Percentiles rank a stretch among this genome's conserved stretches.
Evolutionary conservation across 2,797 vertebrate genomes (phyloP).

Genomic region (Ceryle rudis): DNA sequence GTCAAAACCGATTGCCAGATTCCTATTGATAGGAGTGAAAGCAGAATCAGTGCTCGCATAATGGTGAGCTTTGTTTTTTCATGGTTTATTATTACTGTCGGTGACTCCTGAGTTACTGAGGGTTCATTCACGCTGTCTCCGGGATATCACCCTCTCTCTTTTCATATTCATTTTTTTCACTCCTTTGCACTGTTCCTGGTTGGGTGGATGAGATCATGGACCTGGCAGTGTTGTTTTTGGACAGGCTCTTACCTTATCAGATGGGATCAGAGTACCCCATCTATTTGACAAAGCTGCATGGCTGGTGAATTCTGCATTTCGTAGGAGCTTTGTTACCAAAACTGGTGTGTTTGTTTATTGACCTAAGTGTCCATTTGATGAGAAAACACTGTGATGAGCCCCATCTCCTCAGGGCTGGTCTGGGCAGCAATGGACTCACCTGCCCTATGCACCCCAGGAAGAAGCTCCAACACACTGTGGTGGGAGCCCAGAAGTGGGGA

Average conservation of each 20-base stretch:
- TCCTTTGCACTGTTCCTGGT: neutral
- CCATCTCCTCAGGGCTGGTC: neutral
- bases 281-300: neutral
- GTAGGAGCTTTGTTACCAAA: neutral
- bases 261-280: slow-evolving; percentile 15
- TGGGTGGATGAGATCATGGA: neutral
- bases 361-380: neutral
- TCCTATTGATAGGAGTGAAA: neutral
- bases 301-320: neutral
- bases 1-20: neutral
- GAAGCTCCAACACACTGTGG: neutral
- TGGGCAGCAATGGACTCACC: neutral
- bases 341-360: neutral
- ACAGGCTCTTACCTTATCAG: slow-evolving; percentile 43
- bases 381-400: fast-evolving
- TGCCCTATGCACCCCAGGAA: neutral
- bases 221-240: slow-evolving; percentile 47
- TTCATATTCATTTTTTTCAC: neutral
- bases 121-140: neutral
- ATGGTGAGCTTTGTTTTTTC: slow-evolving; percentile 3
- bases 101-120: neutral
- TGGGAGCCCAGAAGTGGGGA: neutral
- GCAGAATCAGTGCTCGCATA: neutral
- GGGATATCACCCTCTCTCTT: neutral
- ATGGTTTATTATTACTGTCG: neutral